phyloP scores from a whole-genome alignment of 2,113 vertebrate genomes.

The Ascaphus truei region DNA sequence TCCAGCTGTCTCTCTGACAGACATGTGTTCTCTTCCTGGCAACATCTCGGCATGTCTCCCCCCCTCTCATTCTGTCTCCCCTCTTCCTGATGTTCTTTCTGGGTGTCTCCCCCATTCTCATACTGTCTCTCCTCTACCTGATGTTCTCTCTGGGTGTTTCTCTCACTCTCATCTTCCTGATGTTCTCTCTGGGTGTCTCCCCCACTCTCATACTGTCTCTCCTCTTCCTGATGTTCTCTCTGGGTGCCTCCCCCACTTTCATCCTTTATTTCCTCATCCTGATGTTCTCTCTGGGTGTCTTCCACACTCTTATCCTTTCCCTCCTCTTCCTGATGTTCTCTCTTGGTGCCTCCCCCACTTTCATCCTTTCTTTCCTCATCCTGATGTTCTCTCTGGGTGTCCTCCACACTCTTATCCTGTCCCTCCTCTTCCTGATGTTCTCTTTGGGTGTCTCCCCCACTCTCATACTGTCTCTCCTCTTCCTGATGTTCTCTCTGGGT shows the following conservation, averaged over 20 bases:
- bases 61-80: background rate
- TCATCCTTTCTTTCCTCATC: background rate
- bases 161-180: background rate
- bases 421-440: no score
- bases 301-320: no score
- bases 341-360: background rate
- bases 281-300: background rate
- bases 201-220: background rate
- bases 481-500: background rate
- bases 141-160: background rate
- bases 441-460: background rate
- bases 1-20: background rate
- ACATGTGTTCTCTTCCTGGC: background rate
- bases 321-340: no score
- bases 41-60: background rate
- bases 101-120: background rate
- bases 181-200: background rate
- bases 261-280: background rate
- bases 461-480: no score
- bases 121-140: background rate
- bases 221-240: background rate
- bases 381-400: background rate
- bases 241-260: background rate
- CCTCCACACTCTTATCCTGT: no score
- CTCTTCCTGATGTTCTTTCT: background rate